These are phyloP conservation scores for Centropyge bicolor DNA, from an alignment of 2,797 vertebrate genomes.

Conservation along the genomic window DNA sequence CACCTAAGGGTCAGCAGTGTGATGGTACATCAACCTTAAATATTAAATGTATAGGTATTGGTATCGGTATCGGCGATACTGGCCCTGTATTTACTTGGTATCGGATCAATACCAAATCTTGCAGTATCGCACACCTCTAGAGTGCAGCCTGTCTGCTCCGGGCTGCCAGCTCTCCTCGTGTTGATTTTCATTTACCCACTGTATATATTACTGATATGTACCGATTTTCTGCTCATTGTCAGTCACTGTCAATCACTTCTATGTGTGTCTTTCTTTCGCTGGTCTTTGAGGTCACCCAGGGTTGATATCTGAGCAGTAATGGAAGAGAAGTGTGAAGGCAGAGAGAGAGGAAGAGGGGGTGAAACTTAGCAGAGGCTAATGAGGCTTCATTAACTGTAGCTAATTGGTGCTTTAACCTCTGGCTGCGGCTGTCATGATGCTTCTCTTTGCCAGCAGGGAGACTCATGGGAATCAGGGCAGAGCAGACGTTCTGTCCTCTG, in stretches of 20 bases:
- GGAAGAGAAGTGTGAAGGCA: slow-evolving; percentile 35
- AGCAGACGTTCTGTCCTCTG: slow-evolving; percentile 48
- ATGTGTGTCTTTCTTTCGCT: background rate
- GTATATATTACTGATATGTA: background rate
- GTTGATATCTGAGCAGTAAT: slow-evolving; percentile 41
- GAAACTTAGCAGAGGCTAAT: slow-evolving; percentile 69
- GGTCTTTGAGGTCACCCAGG: slow-evolving; percentile 31
- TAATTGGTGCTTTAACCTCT: slow-evolving; percentile 83
- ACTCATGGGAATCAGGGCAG: slow-evolving; percentile 60
- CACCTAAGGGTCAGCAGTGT: too few relatives aligned
- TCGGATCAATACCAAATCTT: too few relatives aligned
- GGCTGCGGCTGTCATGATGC: slow-evolving; percentile 64
- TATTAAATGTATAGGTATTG: too few relatives aligned
- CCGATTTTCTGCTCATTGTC: background rate
- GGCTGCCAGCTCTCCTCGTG: background rate
- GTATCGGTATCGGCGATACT: too few relatives aligned
- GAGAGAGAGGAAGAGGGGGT: slow-evolving; percentile 17
- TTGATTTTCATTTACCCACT: background rate
- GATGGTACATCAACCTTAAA: too few relatives aligned
- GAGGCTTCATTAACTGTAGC: slow-evolving; percentile 77
- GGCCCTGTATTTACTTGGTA: too few relatives aligned
- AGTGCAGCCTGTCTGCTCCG: background rate
- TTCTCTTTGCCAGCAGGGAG: slow-evolving; percentile 61
- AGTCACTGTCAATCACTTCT: slow-evolving; percentile 16
- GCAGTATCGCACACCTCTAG: too few relatives aligned